Base-by-base conservation (phyloP, 2,888 invertebrate genomes). In the Meghimatium bilineatum region DNA sequence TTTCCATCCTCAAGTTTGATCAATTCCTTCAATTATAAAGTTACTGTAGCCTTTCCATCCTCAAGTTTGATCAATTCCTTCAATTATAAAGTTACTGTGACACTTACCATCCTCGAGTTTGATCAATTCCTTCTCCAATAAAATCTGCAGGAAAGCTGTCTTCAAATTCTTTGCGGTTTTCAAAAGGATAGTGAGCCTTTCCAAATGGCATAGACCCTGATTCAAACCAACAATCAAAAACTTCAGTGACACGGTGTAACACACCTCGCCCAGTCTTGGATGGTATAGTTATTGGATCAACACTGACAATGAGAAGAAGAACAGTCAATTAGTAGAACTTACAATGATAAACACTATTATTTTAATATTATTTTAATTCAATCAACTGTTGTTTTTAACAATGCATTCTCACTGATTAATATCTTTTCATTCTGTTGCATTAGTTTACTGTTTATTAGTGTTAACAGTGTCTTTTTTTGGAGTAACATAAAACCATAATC, bases 211-310 rank as follows among this genome's bases (percentile, higher is more conserved):
- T 99, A 34, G 98, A 97, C 8, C 99, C 99, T 0, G 98, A 98
- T 93, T 99, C 99, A 94, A 99, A 99, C 99, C 99, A 99, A 93
- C 99, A 99, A 94, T 99, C 99, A 94, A 99, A 99, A 0, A 99
- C 99, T 94, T 99, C 98, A 0, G 96, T 92, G 8, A 99, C 96
- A 82, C 99, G 95, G 87, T 95, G 95, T 52, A 99, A 94, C 23
- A 97, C 96, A 6, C 98, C 97, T 84, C 96, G 95, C 12, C 98
- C 98, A 60, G 96, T 95, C 81, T 95, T 95, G 0, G 99, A 99
- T 0, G 99, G 98, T 90, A 99, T 99, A 91, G 96, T 97, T 85
- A 99, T 94, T 90, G 96, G 95, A 94, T 99, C 99, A 88, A 99
- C 96, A 91, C 95, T 95, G 90, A 60, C 38, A 12, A 38, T 17